Conservation (phyloP, 2,888 invertebrate species). For the Girardia tigrina region DNA sequence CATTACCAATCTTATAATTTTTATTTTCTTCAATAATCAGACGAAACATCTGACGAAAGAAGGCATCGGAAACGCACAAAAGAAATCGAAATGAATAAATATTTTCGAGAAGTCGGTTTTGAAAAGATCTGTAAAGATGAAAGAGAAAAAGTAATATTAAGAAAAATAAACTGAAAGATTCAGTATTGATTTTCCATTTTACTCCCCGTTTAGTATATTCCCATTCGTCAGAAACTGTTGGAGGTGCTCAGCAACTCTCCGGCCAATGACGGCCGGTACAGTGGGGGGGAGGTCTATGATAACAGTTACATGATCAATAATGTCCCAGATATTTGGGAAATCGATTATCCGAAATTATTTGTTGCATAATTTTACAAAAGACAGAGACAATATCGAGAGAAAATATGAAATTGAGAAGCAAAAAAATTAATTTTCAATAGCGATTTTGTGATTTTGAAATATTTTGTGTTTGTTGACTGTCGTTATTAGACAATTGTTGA, state of each 20-base stretch:
- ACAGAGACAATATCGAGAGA: too few relatives aligned
- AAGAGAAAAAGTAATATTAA: background rate
- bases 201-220: background rate
- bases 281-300: background rate
- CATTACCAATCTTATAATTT: too few relatives aligned
- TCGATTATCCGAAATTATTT: background rate
- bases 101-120: background rate
- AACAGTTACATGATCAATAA: background rate
- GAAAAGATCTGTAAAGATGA: background rate
- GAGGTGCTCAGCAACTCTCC: background rate
- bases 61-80: background rate
- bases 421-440: too few relatives aligned
- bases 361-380: background rate
- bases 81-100: background rate
- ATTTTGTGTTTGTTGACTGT: too few relatives aligned
- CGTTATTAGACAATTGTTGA: too few relatives aligned
- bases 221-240: background rate
- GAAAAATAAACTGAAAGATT: background rate
- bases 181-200: background rate
- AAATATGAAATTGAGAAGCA: too few relatives aligned
- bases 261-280: background rate
- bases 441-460: too few relatives aligned
- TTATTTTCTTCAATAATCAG: too few relatives aligned
- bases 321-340: background rate
- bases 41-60: background rate